Evolutionary conservation across 2,888 invertebrate genomes (phyloP).

Genomic region (Dasysyrphus tricinctus): DNA sequence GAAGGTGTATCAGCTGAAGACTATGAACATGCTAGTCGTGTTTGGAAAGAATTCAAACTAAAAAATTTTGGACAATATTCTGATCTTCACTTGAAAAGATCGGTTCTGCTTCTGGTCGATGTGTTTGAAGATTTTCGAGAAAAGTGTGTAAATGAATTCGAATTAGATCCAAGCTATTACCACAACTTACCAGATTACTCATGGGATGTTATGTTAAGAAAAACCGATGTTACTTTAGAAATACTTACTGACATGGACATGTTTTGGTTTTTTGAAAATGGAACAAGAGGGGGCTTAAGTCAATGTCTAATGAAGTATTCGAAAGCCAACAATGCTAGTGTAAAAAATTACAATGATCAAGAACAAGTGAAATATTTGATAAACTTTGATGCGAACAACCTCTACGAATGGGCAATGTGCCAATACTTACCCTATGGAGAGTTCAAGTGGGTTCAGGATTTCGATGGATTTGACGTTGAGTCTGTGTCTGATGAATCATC

Average conservation of each 20-base stretch:
- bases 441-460: not conserved
- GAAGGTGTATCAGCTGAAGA: not conserved
- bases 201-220: not conserved
- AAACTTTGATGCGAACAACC: not conserved
- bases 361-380: not conserved
- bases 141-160: not conserved
- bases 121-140: not conserved
- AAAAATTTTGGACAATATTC: not conserved
- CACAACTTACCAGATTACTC: not conserved
- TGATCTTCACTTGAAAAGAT: not conserved
- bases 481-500: not conserved
- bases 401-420: not conserved
- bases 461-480: not conserved
- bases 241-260: not conserved
- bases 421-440: not conserved
- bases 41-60: not conserved
- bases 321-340: not conserved
- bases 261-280: not conserved
- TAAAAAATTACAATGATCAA: not conserved
- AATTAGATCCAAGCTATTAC: not conserved
- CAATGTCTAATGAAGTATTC: not conserved
- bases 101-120: not conserved
- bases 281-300: not conserved
- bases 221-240: not conserved
- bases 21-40: not conserved